Evolutionary conservation across 2,888 invertebrate genomes (phyloP).

Genomic region (Oxystoma pomonae): DNA sequence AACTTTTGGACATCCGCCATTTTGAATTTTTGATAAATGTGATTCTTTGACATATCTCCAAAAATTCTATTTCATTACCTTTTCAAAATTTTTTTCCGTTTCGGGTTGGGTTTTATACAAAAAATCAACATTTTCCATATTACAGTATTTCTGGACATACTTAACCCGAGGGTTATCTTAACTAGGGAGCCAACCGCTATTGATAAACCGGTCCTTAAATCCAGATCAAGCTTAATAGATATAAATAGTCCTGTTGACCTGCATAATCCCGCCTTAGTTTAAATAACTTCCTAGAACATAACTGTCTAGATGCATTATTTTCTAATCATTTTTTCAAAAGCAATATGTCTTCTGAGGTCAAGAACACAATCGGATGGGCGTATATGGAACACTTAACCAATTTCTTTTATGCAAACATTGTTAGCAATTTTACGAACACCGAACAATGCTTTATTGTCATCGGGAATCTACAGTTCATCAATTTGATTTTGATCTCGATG

Average conservation of each 20-base stretch:
- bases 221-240: neutral
- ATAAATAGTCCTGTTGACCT: neutral
- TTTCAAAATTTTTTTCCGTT: too few relatives aligned
- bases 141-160: too few relatives aligned
- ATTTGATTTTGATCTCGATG: neutral
- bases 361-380: conserved; percentile 20
- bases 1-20: too few relatives aligned
- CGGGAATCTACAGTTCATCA: neutral
- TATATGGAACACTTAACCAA: conserved; percentile 10
- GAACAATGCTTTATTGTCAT: neutral
- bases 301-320: neutral
- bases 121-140: too few relatives aligned
- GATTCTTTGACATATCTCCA: too few relatives aligned
- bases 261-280: neutral
- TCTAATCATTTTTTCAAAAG: neutral
- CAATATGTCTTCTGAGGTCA: conserved; percentile 14
- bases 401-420: neutral
- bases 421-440: neutral
- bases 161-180: too few relatives aligned
- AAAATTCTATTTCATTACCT: too few relatives aligned
- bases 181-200: too few relatives aligned
- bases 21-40: too few relatives aligned
- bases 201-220: too few relatives aligned
- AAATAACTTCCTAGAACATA: neutral
- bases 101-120: too few relatives aligned